A percentile compares a stretch with the other conserved stretches of the same genome.
phyloP scores from a whole-genome alignment of 2,113 vertebrate genomes.

The Pyxicephalus adspersus region DNA sequence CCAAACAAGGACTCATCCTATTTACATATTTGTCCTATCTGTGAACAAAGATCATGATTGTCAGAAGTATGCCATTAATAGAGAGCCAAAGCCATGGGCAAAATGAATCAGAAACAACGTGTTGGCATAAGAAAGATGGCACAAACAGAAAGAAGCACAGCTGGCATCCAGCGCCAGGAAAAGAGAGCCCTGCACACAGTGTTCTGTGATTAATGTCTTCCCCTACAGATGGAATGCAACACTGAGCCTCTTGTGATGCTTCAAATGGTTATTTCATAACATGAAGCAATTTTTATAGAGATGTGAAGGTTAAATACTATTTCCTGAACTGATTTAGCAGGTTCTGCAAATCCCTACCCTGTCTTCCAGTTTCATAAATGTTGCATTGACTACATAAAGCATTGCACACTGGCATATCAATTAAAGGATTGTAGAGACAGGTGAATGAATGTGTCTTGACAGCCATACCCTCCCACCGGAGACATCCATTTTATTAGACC shows the following conservation, averaged over 20 bases:
- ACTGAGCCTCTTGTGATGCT: conserved; percentile 30
- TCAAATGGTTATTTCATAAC: conserved; percentile 25
- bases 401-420: no score
- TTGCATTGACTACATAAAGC: background rate
- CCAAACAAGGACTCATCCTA: background rate
- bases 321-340: conserved; percentile 41
- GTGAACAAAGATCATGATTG: conserved; percentile 46
- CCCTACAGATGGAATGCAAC: conserved; percentile 38
- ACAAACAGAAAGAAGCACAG: conserved; percentile 18
- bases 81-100: conserved; percentile 48
- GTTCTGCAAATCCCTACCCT: background rate
- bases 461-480: no score
- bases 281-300: conserved; percentile 9
- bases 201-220: conserved; percentile 39
- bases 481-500: no score
- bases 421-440: no score
- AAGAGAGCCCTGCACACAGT: conserved; percentile 8
- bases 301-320: background rate
- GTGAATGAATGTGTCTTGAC: no score
- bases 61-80: conserved; percentile 30
- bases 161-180: conserved; percentile 23
- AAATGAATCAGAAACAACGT: conserved; percentile 42
- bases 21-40: conserved; percentile 29
- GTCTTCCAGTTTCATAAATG: background rate
- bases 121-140: conserved; percentile 37